Percentiles rank a stretch among this genome's conserved stretches.
phyloP scores from a whole-genome alignment of 2,888 invertebrate species.

The Lithophane ornitopus region DNA sequence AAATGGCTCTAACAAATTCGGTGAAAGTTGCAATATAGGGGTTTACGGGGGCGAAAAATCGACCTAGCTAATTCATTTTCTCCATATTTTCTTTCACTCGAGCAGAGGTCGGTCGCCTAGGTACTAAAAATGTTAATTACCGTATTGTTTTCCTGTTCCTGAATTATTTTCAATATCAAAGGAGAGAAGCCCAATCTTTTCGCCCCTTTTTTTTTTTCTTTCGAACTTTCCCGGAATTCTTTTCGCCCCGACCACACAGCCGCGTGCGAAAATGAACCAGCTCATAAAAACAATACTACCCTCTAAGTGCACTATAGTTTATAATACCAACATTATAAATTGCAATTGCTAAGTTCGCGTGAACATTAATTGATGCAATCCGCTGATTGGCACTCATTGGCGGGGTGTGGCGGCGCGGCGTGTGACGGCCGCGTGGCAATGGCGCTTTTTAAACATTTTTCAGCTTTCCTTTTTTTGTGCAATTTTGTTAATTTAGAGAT shows the following conservation, averaged over 20 bases:
- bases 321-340: constrained; percentile 25
- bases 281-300: constrained; percentile 6
- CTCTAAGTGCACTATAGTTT: constrained; percentile 26
- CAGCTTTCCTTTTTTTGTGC: constrained; percentile 8
- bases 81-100: too few species aligned
- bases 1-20: too few species aligned
- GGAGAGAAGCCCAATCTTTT: not conserved
- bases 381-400: constrained; percentile 69
- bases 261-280: not conserved
- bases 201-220: too few species aligned
- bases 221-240: too few species aligned
- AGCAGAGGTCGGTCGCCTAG: too few species aligned
- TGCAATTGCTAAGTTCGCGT: constrained; percentile 58
- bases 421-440: constrained; percentile 55
- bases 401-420: constrained; percentile 52
- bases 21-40: too few species aligned
- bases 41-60: too few species aligned
- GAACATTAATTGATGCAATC: constrained; percentile 75
- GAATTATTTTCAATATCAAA: not conserved
- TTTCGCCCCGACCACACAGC: not conserved
- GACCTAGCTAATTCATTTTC: too few species aligned
- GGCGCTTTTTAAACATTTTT: constrained; percentile 34
- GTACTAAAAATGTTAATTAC: too few species aligned
- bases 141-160: too few species aligned
- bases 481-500: constrained; percentile 38